Evolutionary conservation across 2,113 vertebrate species (phyloP).

Genomic region (Crotophaga sulcirostris): DNA sequence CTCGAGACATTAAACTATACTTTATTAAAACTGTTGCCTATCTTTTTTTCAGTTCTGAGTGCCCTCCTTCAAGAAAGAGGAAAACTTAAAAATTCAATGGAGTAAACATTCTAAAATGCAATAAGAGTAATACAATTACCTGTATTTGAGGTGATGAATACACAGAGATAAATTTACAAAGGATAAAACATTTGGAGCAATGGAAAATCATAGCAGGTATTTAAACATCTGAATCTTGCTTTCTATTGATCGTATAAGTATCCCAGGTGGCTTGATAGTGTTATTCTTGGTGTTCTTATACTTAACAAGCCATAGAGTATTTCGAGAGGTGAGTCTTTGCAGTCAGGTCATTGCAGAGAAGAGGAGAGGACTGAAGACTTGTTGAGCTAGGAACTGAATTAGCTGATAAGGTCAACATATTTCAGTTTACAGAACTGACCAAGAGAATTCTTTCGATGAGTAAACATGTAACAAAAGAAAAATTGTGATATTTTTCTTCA

Average conservation of each 20-base stretch:
- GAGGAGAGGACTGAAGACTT: background rate
- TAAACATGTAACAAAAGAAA: background rate
- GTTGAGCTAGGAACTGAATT: background rate
- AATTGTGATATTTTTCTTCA: rapidly evolving
- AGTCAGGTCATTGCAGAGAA: no score
- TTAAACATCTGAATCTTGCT: background rate
- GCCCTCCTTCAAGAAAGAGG: background rate
- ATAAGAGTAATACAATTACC: background rate
- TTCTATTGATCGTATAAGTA: background rate
- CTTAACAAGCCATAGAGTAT: background rate
- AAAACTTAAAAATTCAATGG: background rate
- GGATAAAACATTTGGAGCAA: background rate
- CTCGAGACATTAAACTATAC: background rate
- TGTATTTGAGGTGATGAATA: background rate
- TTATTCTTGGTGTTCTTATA: background rate
- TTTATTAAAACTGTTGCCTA: background rate
- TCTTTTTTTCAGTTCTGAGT: background rate
- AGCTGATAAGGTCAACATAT: background rate
- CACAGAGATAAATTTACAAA: background rate
- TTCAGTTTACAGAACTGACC: background rate
- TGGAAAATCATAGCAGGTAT: background rate
- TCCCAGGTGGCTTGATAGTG: background rate
- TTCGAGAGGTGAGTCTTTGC: background rate
- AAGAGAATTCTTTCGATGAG: background rate
- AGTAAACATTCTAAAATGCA: background rate